Conservation (phyloP, 2,888 invertebrate genomes). For the Microctonus brassicae region DNA sequence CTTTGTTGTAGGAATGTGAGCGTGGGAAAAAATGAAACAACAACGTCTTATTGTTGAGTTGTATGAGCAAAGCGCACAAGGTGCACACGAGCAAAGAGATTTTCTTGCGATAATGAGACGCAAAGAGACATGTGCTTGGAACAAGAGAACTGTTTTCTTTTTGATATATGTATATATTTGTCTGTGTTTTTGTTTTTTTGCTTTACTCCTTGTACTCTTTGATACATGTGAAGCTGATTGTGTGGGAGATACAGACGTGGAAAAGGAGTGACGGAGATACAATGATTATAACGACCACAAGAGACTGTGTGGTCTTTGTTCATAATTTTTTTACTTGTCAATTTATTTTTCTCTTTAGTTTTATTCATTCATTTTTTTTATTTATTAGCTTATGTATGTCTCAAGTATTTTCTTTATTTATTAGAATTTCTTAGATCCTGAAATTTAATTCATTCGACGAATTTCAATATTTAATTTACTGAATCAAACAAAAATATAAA, state of each 20-base stretch:
- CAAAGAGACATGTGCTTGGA: constrained; percentile 26
- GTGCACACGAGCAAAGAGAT: constrained; percentile 10
- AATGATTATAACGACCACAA: constrained; percentile 11
- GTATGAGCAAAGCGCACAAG: constrained; percentile 21
- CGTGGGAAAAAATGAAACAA: constrained; percentile 6
- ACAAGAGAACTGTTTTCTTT: constrained; percentile 1
- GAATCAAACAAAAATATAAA: background rate
- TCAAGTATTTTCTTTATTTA: background rate
- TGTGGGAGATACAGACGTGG: background rate
- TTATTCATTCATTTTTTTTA: background rate
- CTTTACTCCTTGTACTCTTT: background rate
- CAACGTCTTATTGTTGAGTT: constrained; percentile 21
- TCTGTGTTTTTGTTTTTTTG: background rate
- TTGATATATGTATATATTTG: background rate
- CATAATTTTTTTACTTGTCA: background rate
- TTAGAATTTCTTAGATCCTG: background rate
- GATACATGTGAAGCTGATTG: constrained; percentile 6
- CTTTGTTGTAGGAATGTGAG: background rate
- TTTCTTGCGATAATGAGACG: constrained; percentile 27
- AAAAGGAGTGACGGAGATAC: background rate
- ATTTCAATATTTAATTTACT: background rate
- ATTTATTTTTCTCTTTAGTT: background rate
- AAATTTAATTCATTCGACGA: background rate
- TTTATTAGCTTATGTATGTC: constrained; percentile 3
- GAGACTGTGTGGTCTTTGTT: background rate